Percentiles rank a stretch among this genome's conserved stretches.
phyloP scores from a whole-genome alignment of 1,140 invertebrate species.

The Choristoneura fumiferana region DNA sequence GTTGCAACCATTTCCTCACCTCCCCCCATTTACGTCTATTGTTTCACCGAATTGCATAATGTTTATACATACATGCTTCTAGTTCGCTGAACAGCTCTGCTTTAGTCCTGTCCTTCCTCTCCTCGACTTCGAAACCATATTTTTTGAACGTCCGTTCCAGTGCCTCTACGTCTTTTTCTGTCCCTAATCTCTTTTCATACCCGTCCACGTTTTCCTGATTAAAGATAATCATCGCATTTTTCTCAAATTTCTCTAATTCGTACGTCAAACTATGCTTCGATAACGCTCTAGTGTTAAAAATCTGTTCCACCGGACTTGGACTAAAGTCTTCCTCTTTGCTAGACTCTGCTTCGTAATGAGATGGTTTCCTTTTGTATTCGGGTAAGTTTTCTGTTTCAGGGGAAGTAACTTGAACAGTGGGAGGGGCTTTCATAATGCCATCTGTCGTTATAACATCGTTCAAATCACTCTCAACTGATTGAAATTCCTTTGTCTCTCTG shows the following conservation, averaged over 20 bases:
- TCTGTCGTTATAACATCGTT: neutral
- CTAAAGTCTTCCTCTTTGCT: neutral
- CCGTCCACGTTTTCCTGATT: constrained; percentile 55
- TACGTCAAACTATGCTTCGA: constrained; percentile 49
- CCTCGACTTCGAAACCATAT: constrained; percentile 49
- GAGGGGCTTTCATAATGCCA: constrained; percentile 5
- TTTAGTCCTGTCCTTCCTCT: constrained; percentile 46
- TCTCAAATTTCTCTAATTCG: constrained; percentile 59
- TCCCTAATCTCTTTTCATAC: constrained; percentile 47
- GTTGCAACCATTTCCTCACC: too few relatives aligned
- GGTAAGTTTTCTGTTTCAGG: constrained; percentile 4
- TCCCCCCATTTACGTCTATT: too few relatives aligned
- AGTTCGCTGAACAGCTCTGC: constrained; percentile 42
- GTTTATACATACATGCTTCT: constrained; percentile 44
- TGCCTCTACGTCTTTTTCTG: constrained; percentile 48
- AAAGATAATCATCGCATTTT: constrained; percentile 58
- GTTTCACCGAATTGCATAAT: too few relatives aligned
- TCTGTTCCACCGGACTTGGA: neutral
- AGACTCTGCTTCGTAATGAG: neutral
- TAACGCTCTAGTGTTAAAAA: constrained; percentile 46
- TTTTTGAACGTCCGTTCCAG: constrained; percentile 45
- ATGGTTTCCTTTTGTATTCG: neutral
- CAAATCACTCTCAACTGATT: neutral
- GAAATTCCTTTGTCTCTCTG: constrained; percentile 6
- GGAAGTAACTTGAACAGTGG: neutral